Base-by-base conservation (phyloP, 2,113 vertebrate species). In the Seriola dumerili region DNA sequence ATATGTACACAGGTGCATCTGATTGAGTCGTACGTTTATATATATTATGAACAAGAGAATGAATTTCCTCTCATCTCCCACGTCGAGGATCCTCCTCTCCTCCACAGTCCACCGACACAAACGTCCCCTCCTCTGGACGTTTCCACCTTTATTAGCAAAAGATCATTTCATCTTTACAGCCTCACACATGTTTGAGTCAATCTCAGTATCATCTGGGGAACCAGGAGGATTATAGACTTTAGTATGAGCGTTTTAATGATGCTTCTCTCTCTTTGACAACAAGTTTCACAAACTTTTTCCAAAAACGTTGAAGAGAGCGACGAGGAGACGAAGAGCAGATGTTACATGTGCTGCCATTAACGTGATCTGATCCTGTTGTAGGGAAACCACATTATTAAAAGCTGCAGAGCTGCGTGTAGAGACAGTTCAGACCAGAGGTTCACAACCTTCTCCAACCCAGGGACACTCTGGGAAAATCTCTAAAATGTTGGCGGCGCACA, bases 1-100 rank as follows among this genome's bases (percentile, higher is more conserved):
- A 38, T 87, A 91, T 88, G 48, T 91, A 94, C 84, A 90, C 84
- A 78, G 74, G 69, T 78, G 83, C 83, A 72, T 86, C 71, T 72
- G 87, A 91, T 81, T 87, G 1, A 79, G 46, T 83, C 32, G 38
- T 40, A 81, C 66, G 85, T 68, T 54, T 61, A 78, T 82, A 72
- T 75, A 74, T 78, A 89, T 38, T 36, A 82, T 82, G 68, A 80
- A 89, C 65, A 76, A 62, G 40, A 81, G 74, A 78, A 77, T 10
- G 32, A 83, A 82, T 81, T 72, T 81, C 46, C 59, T 85, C 25
- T 40, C 19, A 11, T 50, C 38, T 65, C 23, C 34, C 40, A 57
- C 59, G 21, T 59, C 44, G 5, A 54, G 38, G 42, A 70, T 72
- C n/a, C 54, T 64, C 69, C 63, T 80, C 52, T 14, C 38, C 40